Evolutionary conservation across 2,888 invertebrate species (phyloP), one percentile per base, ranked within the genome.

Genomic region (Dorcus hopei): DNA sequence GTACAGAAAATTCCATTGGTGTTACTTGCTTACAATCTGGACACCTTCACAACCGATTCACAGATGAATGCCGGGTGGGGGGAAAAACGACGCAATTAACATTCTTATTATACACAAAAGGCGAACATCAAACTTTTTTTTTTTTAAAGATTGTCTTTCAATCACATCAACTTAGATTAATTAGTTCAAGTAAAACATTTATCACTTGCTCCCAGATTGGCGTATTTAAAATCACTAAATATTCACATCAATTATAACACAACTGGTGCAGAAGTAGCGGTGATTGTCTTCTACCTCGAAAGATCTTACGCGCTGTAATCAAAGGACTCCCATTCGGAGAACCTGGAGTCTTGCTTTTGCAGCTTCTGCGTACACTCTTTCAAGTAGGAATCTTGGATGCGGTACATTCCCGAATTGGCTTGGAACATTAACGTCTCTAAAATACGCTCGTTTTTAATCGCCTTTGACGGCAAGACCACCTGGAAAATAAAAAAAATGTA

Each of bases 401-500:
- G 85, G 80, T 94, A 95, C 85, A 94, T 94, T 47, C 95, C 95
- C 2, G 92, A 88, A 78, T 93, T 94, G 52, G 95, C 95, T 80
- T 95, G 95, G 79, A 89, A 91, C 91, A 94, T 93, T 49, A 95
- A 82, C 3, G 95, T 95, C 77, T 95, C 94, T 73, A 95, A 82
- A 68, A 95, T 95, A 57, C 90, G 84, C 78, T 95, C 95, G 79
- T 95, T 94, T 77, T 91, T 93, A 70, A 95, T 93, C 49, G 94
- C 93, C 77, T 95, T 95, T 61, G 94, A 92, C 49, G 95, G 95
- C 70, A 95, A 81, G 61, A 95, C 95, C 72, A 94, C 84, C 87
- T 88, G 77, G 76, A 67, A 56, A 59, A 55, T 26, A 51, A 47
- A 50, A 16, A 58, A 57, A 16, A 52, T 48, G 19, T 3, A 19